A percentile compares a stretch with the other conserved stretches of the same genome.
phyloP scores from a whole-genome alignment of 2,797 vertebrate genomes.

The Chloroceryle amazona region DNA sequence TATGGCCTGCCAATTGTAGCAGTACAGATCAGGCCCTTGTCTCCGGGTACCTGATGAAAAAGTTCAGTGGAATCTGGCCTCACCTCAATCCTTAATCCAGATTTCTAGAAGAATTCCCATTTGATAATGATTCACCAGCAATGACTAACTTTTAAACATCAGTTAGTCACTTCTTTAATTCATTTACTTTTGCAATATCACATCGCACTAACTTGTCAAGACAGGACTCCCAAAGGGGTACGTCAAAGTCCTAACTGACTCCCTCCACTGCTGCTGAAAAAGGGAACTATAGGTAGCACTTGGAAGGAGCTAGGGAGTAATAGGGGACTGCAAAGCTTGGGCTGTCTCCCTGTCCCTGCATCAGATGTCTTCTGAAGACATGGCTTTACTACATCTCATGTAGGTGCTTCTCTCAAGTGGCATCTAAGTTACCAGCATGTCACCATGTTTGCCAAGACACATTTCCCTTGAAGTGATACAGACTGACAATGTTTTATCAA shows the following conservation, averaged over 20 bases:
- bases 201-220: neutral
- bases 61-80: neutral
- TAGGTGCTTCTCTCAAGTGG: neutral
- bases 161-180: constrained; percentile 17
- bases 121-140: constrained; percentile 57
- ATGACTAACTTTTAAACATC: constrained; percentile 46
- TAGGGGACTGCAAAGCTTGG: neutral
- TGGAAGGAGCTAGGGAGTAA: neutral
- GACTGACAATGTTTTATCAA: neutral
- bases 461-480: neutral
- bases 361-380: neutral
- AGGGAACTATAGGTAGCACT: neutral
- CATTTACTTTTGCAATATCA: neutral
- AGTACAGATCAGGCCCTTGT: neutral
- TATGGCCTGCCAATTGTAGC: accelerated
- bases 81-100: neutral
- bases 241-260: neutral
- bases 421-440: neutral
- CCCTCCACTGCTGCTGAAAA: neutral
- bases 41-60: neutral
- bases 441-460: neutral
- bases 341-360: neutral
- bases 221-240: neutral
- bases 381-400: neutral
- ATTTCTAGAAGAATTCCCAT: constrained; percentile 18